Percentiles rank a stretch among this genome's conserved stretches.
phyloP scores from a whole-genome alignment of 2,113 vertebrate genomes.

The Sardina pilchardus region DNA sequence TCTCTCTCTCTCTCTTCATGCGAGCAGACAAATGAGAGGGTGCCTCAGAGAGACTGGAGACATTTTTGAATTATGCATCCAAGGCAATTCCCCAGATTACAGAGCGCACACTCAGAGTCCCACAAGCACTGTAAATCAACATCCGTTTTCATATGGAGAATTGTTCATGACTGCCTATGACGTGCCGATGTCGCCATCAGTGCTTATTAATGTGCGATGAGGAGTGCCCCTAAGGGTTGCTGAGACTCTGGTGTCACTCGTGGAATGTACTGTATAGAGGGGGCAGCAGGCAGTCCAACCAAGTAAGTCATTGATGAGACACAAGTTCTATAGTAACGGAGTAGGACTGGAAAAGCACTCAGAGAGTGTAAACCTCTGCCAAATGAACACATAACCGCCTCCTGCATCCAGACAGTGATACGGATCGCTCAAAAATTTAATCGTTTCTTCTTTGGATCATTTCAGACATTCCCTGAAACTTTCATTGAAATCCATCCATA shows the following conservation, averaged over 20 bases:
- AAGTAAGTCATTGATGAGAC: no score
- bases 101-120: conserved; percentile 20
- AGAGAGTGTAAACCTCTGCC: no score
- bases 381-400: no score
- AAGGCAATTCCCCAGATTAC: conserved; percentile 17
- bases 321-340: no score
- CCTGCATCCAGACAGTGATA: no score
- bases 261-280: neutral
- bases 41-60: neutral
- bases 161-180: conserved; percentile 21
- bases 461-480: no score
- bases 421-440: no score
- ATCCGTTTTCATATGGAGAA: neutral
- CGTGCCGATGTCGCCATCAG: conserved; percentile 17
- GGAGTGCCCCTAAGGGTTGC: neutral
- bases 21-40: neutral
- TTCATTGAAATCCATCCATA: no score
- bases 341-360: no score
- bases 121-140: conserved; percentile 28
- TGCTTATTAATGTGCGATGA: neutral
- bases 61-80: conserved; percentile 27
- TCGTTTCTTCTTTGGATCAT: no score
- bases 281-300: neutral
- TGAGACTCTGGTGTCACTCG: conserved; percentile 36
- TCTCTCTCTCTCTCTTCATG: neutral